Evolutionary conservation across 2,113 vertebrate species (phyloP), one percentile per base, ranked within the genome.

Genomic region (Catharus bicknelli): DNA sequence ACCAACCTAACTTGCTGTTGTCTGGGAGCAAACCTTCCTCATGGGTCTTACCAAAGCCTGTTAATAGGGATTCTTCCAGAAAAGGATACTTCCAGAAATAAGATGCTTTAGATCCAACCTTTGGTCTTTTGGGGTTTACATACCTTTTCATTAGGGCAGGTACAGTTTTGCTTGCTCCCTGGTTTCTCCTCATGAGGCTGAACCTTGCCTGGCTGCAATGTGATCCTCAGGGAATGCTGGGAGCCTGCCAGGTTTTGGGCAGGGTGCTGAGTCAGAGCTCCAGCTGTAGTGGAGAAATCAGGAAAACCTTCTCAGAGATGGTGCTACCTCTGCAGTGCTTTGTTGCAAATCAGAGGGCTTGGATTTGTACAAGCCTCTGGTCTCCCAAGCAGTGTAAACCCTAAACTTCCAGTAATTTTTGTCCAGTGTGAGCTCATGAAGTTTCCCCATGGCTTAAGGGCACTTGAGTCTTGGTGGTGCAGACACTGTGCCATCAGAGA

Each of bases 251-350:
- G 67, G 16, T 19, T 89, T 74, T 27, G 90, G 76, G 13, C 16
- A 42, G 36, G 57, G 63, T 11, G 55, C 88, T 78, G 88, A 94
- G 90, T 93, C 88, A 83, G 83, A 93, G 72, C 72, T 83, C 34
- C 67, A 82, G 72, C 81, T 83, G 86, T 7, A 59, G 77, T 14
- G 47, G n/a, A 42, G 86, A 84, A 80, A 57, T 32, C 9, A 1
- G 80, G 58, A 86, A 61, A 54, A 68, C 66, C 78, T 90, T 69
- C 70, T 83, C 59, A 0, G 8, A 63, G 30, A 8, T n/a, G 4
- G 2, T 43, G 68, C 58, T 1, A 9, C 51, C 43, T 90, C 61
- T 70, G 29, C 66, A 87, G 62, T 45, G 40, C 68, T 66, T 25
- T 21, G 29, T 34, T 78, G 62, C 64, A 53, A 15, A 40, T 55